Evolutionary conservation across 2,797 vertebrate genomes (phyloP), one percentile per base, ranked within the genome.

Genomic region (Sebastes hubbsi): DNA sequence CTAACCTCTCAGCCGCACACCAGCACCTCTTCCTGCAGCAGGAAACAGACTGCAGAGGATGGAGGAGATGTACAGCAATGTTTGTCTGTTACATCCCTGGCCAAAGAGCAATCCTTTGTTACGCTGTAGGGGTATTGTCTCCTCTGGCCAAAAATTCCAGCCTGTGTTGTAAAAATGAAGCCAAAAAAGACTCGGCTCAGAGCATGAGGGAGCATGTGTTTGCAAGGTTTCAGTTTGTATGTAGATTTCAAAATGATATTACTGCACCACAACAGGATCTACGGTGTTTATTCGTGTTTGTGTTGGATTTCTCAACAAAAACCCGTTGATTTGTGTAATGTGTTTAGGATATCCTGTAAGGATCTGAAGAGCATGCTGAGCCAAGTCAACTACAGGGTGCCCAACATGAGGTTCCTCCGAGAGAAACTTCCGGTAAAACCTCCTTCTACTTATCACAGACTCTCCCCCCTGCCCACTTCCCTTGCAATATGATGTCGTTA

Each of bases 301-400:
- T 80, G 74, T 89, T 84, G 75, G 42, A 71, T 82, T 72, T 86
- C 69, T 83, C 58, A 61, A 79, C 76, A 24, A 81, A 87, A 87
- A 74, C 6, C 16, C 81, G 63, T 84, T 38, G 54, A 25, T 71
- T 59, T n/a, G 75, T 78, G 11, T 32, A 61, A 55, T 89, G 77
- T 87, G 78, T 92, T 66, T 89, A 99, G 98, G 93, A 99, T 99
- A 95, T 99, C 98, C 29, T 97, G 97, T 90, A 99, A 99, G 93
- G 99, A 99, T 93, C 92, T 99, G 92, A 99, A 99, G 95, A 98
- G 91, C 94, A 99, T 99, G 98, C 94, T 99, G 91, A 96, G 97
- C 70, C 98, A 99, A 92, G 99, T 99, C 95, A 99, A 99, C 97
- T 99, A 99, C 94, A 96, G 97, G 18, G 99, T 99, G 65, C 98